Conservation (phyloP, 2,113 vertebrate genomes). For the Passer montanus region DNA sequence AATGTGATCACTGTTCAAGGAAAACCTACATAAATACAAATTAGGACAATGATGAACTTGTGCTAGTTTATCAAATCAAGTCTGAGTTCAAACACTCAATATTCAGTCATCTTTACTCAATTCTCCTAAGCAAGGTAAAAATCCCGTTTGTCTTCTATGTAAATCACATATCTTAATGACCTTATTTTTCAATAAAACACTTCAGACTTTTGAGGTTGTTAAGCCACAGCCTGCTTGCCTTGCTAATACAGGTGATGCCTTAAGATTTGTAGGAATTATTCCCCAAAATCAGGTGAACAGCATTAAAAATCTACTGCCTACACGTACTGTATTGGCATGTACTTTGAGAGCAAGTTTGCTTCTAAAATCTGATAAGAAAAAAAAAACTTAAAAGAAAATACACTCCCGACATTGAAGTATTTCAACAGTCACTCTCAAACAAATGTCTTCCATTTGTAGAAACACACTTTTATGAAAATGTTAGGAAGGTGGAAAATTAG, state of each 20-base stretch:
- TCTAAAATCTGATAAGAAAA: neutral
- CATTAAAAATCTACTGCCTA: neutral
- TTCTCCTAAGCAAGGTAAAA: neutral
- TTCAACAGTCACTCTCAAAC: neutral
- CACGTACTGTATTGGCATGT: neutral
- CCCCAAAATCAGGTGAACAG: neutral
- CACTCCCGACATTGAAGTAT: neutral
- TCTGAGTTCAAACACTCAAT: neutral
- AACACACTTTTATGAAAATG: neutral
- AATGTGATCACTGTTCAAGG: neutral
- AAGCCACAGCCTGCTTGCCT: neutral
- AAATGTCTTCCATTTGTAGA: neutral
- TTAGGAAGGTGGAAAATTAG: neutral
- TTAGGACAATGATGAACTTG: neutral
- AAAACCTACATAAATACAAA: neutral
- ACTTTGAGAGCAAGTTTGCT: neutral
- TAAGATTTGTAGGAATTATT: neutral
- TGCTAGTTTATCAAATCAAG: neutral
- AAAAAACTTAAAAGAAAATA: neutral
- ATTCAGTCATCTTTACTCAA: neutral
- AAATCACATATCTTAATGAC: neutral
- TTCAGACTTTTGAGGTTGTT: neutral
- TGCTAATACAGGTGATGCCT: neutral
- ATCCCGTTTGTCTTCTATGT: neutral
- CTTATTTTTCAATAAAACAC: neutral